Evolutionary conservation across 35 echinoderm and acorn worm genomes (phyloP).

Genomic region (Stichopus chloronotus): DNA sequence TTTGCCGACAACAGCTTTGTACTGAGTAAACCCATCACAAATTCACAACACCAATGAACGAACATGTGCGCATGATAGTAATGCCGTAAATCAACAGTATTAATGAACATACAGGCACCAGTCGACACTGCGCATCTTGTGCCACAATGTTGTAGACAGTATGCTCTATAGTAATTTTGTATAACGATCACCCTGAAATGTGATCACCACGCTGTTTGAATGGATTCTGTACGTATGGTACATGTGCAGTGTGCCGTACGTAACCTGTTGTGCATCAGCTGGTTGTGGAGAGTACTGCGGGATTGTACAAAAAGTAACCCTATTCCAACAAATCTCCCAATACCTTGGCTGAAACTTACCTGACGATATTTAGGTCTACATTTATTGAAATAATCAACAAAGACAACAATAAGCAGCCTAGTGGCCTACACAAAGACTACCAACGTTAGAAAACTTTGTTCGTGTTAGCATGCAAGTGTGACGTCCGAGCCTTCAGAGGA

Average conservation of each 20-base stretch:
- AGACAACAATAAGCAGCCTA: conserved; percentile 4
- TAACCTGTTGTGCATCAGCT: not conserved
- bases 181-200: not conserved
- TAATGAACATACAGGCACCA: too few relatives aligned
- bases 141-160: too few relatives aligned
- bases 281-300: not conserved
- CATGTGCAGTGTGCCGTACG: not conserved
- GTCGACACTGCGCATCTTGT: too few relatives aligned
- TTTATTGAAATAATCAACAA: not conserved
- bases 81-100: too few relatives aligned
- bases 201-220: not conserved
- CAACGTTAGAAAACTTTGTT: not conserved
- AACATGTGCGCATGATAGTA: too few relatives aligned
- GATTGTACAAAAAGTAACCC: conserved; percentile 9
- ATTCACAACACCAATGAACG: too few relatives aligned
- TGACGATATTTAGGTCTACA: not conserved
- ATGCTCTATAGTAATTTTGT: conserved; percentile 1
- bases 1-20: too few relatives aligned
- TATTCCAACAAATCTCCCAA: not conserved
- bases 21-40: too few relatives aligned
- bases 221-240: not conserved
- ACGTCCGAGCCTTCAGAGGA: not conserved
- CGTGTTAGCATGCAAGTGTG: not conserved
- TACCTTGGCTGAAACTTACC: not conserved
- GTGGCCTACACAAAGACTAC: not conserved